phyloP scores from a whole-genome alignment of 2,797 vertebrate species.

The Gymnothorax reevesii region DNA sequence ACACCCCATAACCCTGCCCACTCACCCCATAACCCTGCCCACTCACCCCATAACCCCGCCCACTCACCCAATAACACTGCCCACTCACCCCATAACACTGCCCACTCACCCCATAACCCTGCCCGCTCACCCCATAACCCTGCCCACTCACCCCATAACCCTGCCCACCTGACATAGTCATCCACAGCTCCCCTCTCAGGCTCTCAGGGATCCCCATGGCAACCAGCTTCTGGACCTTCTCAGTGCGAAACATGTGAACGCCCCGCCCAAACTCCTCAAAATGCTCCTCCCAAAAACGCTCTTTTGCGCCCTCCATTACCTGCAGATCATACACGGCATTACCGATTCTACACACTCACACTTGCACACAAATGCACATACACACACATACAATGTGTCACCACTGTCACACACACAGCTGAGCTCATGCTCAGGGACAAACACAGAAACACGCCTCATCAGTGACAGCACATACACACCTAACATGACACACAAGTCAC shows the following conservation, averaged over 20 bases:
- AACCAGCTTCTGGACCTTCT: conserved; percentile 87
- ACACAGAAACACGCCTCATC: no score
- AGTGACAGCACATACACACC: no score
- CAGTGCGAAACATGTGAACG: conserved; percentile 93
- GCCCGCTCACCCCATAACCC: not conserved
- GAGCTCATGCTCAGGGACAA: no score
- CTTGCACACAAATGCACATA: no score
- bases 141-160: not conserved
- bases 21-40: not conserved
- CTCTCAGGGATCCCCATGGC: conserved; percentile 92
- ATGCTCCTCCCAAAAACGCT: conserved; percentile 87
- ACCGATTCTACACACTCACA: not conserved
- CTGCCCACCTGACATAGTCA: conserved; percentile 84
- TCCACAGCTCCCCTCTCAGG: conserved; percentile 91
- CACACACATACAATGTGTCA: no score
- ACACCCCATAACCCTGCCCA: not conserved
- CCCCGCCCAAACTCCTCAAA: conserved; percentile 88
- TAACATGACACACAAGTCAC: not conserved
- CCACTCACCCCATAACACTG: no score
- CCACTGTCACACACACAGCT: no score
- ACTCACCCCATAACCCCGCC: not conserved
- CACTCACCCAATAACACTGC: no score
- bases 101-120: no score
- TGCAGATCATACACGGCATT: conserved; percentile 48
- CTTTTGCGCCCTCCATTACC: conserved; percentile 80